These are phyloP conservation scores for Ruditapes philippinarum DNA, from an alignment of 1,140 invertebrate species.

Conservation along the genomic window DNA sequence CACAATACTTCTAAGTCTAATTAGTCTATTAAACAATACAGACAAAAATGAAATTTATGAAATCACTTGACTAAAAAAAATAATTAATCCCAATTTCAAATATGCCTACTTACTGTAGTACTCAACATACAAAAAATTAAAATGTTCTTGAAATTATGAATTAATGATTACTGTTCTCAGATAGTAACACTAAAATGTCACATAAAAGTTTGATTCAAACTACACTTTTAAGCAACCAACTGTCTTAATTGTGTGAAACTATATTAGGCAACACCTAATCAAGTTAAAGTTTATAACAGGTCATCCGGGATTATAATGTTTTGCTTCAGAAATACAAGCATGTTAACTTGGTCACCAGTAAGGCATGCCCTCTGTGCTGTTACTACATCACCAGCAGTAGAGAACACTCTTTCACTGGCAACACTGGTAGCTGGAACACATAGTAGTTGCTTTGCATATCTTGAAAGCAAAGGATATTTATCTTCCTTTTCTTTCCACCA, in stretches of 20 bases:
- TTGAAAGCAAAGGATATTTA: constrained; percentile 13
- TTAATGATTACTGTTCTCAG: too few relatives aligned
- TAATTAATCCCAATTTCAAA: too few relatives aligned
- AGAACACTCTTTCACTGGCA: constrained; percentile 33
- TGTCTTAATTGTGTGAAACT: neutral
- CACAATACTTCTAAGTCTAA: too few relatives aligned
- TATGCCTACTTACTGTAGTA: too few relatives aligned
- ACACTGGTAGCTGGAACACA: constrained; percentile 37
- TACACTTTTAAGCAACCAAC: neutral
- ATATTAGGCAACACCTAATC: neutral
- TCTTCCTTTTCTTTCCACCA: neutral
- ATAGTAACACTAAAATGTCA: neutral
- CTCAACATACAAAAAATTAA: too few relatives aligned
- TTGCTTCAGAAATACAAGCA: constrained; percentile 42
- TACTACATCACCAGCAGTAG: constrained; percentile 17
- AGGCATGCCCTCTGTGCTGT: constrained; percentile 32
- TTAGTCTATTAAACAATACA: too few relatives aligned
- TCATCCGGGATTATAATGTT: constrained; percentile 32
- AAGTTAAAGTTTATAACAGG: neutral
- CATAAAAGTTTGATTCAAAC: neutral
- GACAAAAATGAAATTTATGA: too few relatives aligned
- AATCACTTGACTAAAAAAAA: too few relatives aligned
- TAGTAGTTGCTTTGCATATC: constrained; percentile 8
- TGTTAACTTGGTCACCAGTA: neutral
- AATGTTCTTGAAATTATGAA: too few relatives aligned